Percentiles rank a stretch among this genome's conserved stretches.
Conservation (phyloP, 2,113 vertebrate species). For the Pseudolaguvia tuberculata region DNA sequence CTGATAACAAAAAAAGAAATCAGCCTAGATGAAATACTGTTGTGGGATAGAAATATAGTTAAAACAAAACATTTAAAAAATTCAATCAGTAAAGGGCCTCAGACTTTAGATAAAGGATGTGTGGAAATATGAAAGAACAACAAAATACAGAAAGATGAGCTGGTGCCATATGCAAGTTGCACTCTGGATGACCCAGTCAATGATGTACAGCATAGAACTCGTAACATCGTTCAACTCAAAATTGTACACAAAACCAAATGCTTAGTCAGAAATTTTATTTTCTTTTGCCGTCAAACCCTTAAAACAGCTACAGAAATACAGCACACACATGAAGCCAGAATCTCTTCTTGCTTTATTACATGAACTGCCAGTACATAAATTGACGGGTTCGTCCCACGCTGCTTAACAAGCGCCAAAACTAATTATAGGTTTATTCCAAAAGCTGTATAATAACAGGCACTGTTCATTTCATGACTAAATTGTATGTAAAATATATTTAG, state of each 20-base stretch:
- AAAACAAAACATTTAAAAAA: background rate
- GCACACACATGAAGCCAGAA: no score
- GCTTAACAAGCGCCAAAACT: background rate
- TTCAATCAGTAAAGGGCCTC: constrained; percentile 4
- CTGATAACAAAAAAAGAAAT: background rate
- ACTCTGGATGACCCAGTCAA: background rate
- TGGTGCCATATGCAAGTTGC: background rate
- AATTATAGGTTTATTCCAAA: background rate
- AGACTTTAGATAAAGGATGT: background rate
- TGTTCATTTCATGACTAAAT: background rate
- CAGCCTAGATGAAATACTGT: background rate
- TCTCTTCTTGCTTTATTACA: background rate
- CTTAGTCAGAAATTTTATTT: background rate
- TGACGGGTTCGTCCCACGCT: background rate
- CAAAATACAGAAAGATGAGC: background rate
- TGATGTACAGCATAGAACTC: background rate
- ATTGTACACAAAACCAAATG: background rate
- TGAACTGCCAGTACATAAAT: background rate
- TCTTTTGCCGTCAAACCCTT: background rate
- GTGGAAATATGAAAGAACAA: constrained; percentile 7
- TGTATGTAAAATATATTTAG: background rate
- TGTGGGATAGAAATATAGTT: background rate
- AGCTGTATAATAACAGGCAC: background rate
- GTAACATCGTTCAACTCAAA: constrained; percentile 22
- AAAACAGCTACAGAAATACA: background rate